A percentile compares a stretch with the other conserved stretches of the same genome.
Conservation (phyloP, 1,140 invertebrate species). For the Lasioglossum albipes region DNA sequence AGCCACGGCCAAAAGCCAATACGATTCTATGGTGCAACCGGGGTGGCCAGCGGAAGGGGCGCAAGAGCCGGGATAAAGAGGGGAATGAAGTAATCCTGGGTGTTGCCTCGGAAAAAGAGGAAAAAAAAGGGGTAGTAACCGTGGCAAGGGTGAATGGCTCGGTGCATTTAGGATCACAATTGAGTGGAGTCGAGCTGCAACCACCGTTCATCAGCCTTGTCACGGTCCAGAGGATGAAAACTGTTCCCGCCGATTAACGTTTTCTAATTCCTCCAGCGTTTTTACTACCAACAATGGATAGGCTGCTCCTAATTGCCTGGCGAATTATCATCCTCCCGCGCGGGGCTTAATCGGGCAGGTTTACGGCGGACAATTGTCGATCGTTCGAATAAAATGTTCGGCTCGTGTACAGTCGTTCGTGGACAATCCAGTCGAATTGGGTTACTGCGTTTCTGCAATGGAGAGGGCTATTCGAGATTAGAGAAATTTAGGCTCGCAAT, state of each 20-base stretch:
- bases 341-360: conserved; percentile 6
- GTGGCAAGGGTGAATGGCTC: conserved; percentile 39
- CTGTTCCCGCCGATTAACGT: conserved; percentile 30
- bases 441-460: no score
- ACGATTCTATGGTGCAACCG: conserved; percentile 45
- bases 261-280: conserved; percentile 50
- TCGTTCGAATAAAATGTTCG: neutral
- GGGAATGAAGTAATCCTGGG: conserved; percentile 51
- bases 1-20: conserved; percentile 60
- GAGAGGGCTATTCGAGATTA: neutral
- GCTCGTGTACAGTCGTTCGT: no score
- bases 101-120: conserved; percentile 40
- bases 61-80: conserved; percentile 2
- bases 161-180: conserved; percentile 52
- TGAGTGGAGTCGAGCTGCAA: conserved; percentile 31
- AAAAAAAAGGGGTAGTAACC: conserved; percentile 16
- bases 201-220: conserved; percentile 42
- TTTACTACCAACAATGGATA: conserved; percentile 21
- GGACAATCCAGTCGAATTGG: no score
- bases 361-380: conserved; percentile 6
- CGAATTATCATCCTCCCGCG: conserved; percentile 17
- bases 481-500: no score
- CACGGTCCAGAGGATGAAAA: conserved; percentile 30
- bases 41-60: neutral
- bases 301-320: conserved; percentile 22